Evolutionary conservation across 2,113 vertebrate genomes (phyloP), one percentile per base, ranked within the genome.

Genomic region (Etia nguti): DNA sequence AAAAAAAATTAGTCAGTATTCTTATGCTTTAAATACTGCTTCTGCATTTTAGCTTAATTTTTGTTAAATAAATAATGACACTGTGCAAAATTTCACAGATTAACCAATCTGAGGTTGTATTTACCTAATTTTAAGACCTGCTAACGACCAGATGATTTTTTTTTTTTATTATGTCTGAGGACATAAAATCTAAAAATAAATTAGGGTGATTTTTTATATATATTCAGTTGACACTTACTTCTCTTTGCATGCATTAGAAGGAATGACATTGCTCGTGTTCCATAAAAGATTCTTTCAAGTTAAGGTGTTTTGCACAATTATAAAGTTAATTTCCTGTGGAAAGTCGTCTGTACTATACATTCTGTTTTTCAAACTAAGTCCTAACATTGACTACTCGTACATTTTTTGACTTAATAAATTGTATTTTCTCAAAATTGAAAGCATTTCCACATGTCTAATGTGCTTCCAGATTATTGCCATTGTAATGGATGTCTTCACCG

Each of bases 401-500:
- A 24, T 43, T 70, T 70, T 16, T 75, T 75, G 43, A 50, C 43
- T 29, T 18, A 48, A 26, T 18, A 29, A 75, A 24, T 36, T 11
- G 10, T 7, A 50, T 31, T 77, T 31, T 31, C 0, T 50, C 70
- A 77, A 31, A 20, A 50, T 77, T 31, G 10, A 77, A 77, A 50
- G 29, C 43, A 56, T 36, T 24, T 1, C 34, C 16, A 24, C 15
- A 1, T 31, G 6, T 57, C 6, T 55, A n/a, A 10, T 77, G 92
- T 89, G 46, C 86, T 93, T 92, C 50, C 92, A 99, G 98, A 92
- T 98, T 29, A 95, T 99, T 86, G 98, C 98, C 84, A 95, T 99
- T 73, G 97, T 97, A 73, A 99, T 99, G 98, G 98, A 99, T 81
- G 94, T 97, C 62, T 99, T 99, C 96, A 98, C 98, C 8, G 98